phyloP scores from a whole-genome alignment of 2,888 invertebrate genomes.

The Tiliacea aurago region DNA sequence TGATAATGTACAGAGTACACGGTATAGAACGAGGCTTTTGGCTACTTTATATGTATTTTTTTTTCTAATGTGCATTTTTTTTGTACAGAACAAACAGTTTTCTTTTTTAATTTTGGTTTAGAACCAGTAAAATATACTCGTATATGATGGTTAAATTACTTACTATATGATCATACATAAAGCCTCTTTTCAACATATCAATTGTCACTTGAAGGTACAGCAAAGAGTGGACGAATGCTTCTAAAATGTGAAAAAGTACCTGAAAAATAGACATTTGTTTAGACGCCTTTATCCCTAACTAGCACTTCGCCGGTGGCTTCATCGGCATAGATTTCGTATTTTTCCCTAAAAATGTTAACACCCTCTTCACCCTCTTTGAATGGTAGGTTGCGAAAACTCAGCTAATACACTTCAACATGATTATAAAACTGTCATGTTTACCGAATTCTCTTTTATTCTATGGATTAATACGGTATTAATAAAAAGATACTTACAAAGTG shows the following conservation, averaged over 20 bases:
- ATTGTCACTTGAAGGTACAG: not conserved
- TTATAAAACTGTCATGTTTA: not conserved
- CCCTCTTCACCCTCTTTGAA: too few relatives aligned
- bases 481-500: conserved; percentile 10
- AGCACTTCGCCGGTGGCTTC: not conserved
- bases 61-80: too few relatives aligned
- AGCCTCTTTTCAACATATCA: not conserved
- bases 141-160: too few relatives aligned
- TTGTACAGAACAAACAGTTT: too few relatives aligned
- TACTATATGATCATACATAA: not conserved
- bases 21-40: too few relatives aligned
- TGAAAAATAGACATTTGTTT: not conserved
- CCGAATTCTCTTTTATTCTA: not conserved
- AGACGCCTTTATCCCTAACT: not conserved
- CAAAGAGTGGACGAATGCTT: conserved; percentile 1
- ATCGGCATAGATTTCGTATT: not conserved
- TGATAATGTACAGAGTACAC: not conserved
- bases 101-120: too few relatives aligned
- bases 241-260: not conserved
- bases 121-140: too few relatives aligned
- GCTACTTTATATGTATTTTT: too few relatives aligned
- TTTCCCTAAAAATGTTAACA: not conserved
- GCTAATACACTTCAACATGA: not conserved
- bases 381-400: not conserved
- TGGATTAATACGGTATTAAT: not conserved